Evolutionary conservation across 1,140 invertebrate genomes (phyloP), one percentile per base, ranked within the genome.

Genomic region (Anastrepha ludens): DNA sequence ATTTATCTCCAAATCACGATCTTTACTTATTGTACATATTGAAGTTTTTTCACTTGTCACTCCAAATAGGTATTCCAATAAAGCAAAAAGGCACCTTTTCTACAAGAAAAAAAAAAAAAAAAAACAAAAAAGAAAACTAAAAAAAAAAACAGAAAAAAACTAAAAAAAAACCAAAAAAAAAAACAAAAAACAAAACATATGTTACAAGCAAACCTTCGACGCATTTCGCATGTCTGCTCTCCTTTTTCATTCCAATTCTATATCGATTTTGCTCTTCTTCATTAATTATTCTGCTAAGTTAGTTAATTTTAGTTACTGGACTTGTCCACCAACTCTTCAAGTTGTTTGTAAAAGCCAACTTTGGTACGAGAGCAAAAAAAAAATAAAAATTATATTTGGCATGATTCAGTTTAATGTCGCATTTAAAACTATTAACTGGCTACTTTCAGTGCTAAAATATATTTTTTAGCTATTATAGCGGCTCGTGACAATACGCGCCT

Each of bases 351-450:
- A 62, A 62, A 62, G 9, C 44, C 67, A 17, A 74, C 17, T 74
- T 74, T 74, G 67, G 67, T 55, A 29, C 39, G 44, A 2, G 2
- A 13, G 13, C 44, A n/a, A 11, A 47, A 2, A 47, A 44, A 67
- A 47, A 74, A 47, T 44, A 3, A 55, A n/a, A 74, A 74, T 41
- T 13, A 15, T 74, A 47, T 47, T 47, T 74, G 67, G 67, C 17
- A 41, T 17, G 13, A 2, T 41, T 74, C 39, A 74, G 39, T 47
- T 47, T 4, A 29, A 15, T 47, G 41, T 17, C 41, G 39, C 41
- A 15, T 47, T 74, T 74, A 47, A 74, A 74, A 74, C 41, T 44
- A 70, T 70, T 70, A 70, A 70, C 44, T 70, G 39, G 67, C 67
- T 44, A 11, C 44, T 44, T 15, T 39, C 20, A 65, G 13, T 62